Conservation (phyloP, 2,888 invertebrate species). For the Andrena praecox region DNA sequence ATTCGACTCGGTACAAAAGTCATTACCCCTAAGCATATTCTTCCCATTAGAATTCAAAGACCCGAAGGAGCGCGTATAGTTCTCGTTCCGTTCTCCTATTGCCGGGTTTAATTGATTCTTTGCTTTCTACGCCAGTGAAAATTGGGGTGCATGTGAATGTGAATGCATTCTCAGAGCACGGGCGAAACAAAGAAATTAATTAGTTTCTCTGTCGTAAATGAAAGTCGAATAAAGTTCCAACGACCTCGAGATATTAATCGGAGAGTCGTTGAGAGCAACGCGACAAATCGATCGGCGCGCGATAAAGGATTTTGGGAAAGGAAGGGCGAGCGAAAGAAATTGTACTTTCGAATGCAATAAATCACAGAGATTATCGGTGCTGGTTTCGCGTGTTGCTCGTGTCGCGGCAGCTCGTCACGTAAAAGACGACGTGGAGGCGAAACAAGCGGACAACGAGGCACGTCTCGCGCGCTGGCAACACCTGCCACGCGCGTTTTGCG, state of each 20-base stretch:
- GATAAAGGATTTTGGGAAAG: neutral
- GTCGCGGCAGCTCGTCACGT: neutral
- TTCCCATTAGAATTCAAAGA: neutral
- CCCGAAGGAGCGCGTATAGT: neutral
- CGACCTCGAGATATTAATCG: neutral
- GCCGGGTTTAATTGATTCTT: slow-evolving; percentile 3
- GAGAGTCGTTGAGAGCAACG: neutral
- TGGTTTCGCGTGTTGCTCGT: slow-evolving; percentile 38
- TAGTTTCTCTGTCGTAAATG: neutral
- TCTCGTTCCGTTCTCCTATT: neutral
- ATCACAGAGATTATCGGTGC: slow-evolving; percentile 58
- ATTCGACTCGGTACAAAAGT: slow-evolving; percentile 18
- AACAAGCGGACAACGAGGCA: slow-evolving; percentile 30
- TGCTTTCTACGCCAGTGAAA: slow-evolving; percentile 18
- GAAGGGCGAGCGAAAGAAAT: slow-evolving; percentile 59
- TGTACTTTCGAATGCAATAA: slow-evolving; percentile 73
- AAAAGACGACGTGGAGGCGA: slow-evolving; percentile 17
- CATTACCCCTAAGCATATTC: neutral
- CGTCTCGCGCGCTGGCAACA: slow-evolving; percentile 33
- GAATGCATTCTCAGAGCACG: neutral
- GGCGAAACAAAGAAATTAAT: neutral
- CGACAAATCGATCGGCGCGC: neutral
- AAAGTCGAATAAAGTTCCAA: neutral
- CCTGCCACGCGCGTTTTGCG: slow-evolving; percentile 35
- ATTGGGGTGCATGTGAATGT: neutral